phyloP scores from a whole-genome alignment of 2,888 invertebrate species.

The Megamerina dolium region DNA sequence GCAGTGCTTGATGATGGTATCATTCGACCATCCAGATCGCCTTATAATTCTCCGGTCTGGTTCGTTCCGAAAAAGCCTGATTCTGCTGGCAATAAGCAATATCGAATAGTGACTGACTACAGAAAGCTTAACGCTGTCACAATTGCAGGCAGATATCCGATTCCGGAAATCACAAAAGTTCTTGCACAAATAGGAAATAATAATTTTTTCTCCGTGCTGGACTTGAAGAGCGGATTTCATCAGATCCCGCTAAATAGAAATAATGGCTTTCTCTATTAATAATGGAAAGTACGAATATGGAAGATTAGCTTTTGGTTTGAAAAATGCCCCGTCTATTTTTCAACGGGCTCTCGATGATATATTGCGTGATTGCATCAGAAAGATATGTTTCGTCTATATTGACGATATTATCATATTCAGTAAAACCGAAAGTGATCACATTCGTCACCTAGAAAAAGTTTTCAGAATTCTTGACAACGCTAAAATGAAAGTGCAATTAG shows the following conservation, averaged over 20 bases:
- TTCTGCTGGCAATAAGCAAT: too few relatives aligned
- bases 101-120: too few relatives aligned
- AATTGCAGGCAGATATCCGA: too few relatives aligned
- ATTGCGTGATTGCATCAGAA: conserved; percentile 7
- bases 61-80: background rate
- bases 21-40: background rate
- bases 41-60: too few relatives aligned
- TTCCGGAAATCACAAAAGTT: conserved; percentile 7
- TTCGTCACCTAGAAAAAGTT: conserved; percentile 12
- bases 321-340: conserved; percentile 15
- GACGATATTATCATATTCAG: conserved; percentile 17
- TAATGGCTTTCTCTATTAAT: conserved; percentile 11
- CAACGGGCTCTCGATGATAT: conserved; percentile 14
- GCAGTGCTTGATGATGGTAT: background rate
- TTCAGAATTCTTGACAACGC: too few relatives aligned
- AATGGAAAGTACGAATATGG: conserved; percentile 14
- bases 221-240: conserved; percentile 8
- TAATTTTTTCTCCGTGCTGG: conserved; percentile 12
- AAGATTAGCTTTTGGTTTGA: too few relatives aligned
- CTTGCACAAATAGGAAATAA: conserved; percentile 2
- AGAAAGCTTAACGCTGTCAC: too few relatives aligned
- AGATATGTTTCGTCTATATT: conserved; percentile 13
- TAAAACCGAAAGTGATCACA: conserved; percentile 9
- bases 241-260: conserved; percentile 12
- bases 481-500: too few relatives aligned